These are phyloP conservation scores for Calephelis perditalis DNA, from an alignment of 2,888 invertebrate genomes.

Conservation along the genomic window DNA sequence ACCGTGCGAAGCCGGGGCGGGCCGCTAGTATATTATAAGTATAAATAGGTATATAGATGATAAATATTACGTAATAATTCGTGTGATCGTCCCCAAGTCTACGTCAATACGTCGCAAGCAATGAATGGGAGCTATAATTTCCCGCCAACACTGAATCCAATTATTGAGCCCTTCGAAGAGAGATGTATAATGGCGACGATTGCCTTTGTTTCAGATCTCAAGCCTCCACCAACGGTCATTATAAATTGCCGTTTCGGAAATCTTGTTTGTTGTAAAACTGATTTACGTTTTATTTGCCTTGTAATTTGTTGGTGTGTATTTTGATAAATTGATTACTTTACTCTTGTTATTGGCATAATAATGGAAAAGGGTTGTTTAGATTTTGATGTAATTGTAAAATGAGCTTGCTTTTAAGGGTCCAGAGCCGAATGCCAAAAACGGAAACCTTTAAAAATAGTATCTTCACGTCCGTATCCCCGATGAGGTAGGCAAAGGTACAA, in stretches of 20 bases:
- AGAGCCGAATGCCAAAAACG: too few relatives aligned
- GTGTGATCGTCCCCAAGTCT: background rate
- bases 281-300: background rate
- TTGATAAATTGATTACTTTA: too few relatives aligned
- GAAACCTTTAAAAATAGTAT: too few relatives aligned
- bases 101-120: constrained; percentile 5
- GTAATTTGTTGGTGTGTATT: too few relatives aligned
- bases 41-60: background rate
- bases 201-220: constrained; percentile 1
- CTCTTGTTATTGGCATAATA: too few relatives aligned
- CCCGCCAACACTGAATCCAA: constrained; percentile 8
- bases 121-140: constrained; percentile 9
- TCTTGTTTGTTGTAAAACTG: constrained; percentile 7
- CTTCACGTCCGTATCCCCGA: too few relatives aligned
- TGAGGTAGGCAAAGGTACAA: too few relatives aligned
- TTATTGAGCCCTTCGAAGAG: constrained; percentile 10
- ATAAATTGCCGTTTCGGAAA: background rate
- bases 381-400: too few relatives aligned
- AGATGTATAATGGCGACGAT: constrained; percentile 8
- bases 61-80: background rate
- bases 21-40: too few relatives aligned
- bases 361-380: too few relatives aligned
- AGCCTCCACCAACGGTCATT: constrained; percentile 1
- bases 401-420: too few relatives aligned
- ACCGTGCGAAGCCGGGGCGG: too few relatives aligned